These are phyloP conservation scores for Choreutis nemorana DNA, from an alignment of 2,888 invertebrate genomes.

Conservation along the genomic window DNA sequence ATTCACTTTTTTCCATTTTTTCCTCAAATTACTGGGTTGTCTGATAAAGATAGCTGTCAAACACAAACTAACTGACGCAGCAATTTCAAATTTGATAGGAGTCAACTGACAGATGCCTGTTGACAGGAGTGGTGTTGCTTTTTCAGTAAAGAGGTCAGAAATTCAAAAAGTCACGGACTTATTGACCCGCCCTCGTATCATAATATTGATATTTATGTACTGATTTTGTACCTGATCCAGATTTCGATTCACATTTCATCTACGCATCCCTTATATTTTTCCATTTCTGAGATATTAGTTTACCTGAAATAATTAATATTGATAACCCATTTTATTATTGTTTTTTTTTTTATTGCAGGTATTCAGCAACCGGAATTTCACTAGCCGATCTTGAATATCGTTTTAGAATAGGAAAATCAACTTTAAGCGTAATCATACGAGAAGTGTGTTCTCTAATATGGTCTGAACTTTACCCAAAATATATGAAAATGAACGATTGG, in stretches of 20 bases:
- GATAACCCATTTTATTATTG: conserved; percentile 1
- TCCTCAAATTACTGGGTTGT: too few species aligned
- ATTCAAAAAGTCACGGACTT: too few species aligned
- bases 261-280: conserved; percentile 12
- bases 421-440: conserved; percentile 1
- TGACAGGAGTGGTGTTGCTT: too few species aligned
- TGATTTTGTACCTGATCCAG: conserved; percentile 13
- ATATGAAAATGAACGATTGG: conserved; percentile 3
- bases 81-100: too few species aligned
- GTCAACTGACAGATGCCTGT: too few species aligned
- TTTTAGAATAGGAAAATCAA: conserved; percentile 8
- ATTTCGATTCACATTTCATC: conserved; percentile 15
- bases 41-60: too few species aligned
- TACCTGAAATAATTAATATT: conserved; percentile 11
- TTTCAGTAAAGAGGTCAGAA: too few species aligned
- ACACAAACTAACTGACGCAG: too few species aligned
- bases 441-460: conserved; percentile 1
- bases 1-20: too few species aligned
- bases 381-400: conserved; percentile 7
- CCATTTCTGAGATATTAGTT: conserved; percentile 12
- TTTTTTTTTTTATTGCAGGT: conserved; percentile 9
- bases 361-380: conserved; percentile 7
- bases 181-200: too few species aligned
- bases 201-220: conserved; percentile 13
- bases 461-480: neutral